phyloP scores from a whole-genome alignment of 2,888 invertebrate genomes.

The Quadroppia sp. region DNA sequence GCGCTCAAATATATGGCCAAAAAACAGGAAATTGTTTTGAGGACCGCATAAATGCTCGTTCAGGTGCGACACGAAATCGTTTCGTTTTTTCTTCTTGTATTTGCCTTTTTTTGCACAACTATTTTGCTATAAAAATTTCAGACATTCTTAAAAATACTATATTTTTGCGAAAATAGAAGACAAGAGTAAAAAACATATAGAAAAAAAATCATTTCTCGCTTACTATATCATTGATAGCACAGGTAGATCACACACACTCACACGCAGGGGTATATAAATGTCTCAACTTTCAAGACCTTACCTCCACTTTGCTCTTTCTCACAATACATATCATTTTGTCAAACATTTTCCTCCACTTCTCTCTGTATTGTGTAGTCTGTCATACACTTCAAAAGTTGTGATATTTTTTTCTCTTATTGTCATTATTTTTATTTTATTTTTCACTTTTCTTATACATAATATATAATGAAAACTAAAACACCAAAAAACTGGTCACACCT shows the following conservation, averaged over 20 bases:
- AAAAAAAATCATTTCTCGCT: neutral
- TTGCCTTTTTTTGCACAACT: constrained; percentile 4
- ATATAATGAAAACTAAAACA: constrained; percentile 17
- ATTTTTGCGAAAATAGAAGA: neutral
- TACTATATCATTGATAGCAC: neutral
- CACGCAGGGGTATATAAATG: too few species aligned
- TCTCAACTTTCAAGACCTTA: neutral
- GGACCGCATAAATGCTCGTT: constrained; percentile 20
- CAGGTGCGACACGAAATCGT: constrained; percentile 2
- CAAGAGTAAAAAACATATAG: neutral
- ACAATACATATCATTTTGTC: constrained; percentile 29
- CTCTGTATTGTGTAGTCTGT: neutral
- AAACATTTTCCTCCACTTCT: neutral
- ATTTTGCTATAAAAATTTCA: constrained; percentile 3
- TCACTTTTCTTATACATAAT: too few species aligned
- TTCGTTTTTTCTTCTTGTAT: neutral
- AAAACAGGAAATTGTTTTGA: constrained; percentile 30
- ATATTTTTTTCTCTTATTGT: neutral
- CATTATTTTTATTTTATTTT: neutral
- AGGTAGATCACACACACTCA: constrained; percentile 4
- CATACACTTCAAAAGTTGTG: neutral
- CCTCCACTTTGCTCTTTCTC: constrained; percentile 10
- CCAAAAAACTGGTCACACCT: constrained; percentile 28
- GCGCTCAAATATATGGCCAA: neutral
- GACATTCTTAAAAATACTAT: neutral